A percentile compares a stretch with the other conserved stretches of the same genome.
These are phyloP conservation scores for Phycodurus eques DNA, from an alignment of 2,113 vertebrate species.

Conservation along the genomic window DNA sequence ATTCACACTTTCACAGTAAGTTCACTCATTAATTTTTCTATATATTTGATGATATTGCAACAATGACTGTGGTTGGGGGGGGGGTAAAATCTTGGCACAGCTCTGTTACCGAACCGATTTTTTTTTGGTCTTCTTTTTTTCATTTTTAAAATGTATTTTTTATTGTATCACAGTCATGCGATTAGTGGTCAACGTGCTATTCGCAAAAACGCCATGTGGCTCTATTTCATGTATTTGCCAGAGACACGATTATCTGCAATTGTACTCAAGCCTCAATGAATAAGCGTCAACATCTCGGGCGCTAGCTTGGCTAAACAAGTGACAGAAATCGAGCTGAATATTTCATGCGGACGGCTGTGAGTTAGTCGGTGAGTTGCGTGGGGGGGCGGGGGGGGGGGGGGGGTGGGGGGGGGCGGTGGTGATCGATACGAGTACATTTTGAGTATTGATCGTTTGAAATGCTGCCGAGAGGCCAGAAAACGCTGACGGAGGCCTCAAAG, in stretches of 20 bases:
- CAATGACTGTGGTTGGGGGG: too few relatives aligned
- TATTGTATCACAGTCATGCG: not conserved
- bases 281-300: not conserved
- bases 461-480: not conserved
- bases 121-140: not conserved
- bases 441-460: not conserved
- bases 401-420: too few relatives aligned
- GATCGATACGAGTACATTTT: conserved; percentile 3
- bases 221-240: not conserved
- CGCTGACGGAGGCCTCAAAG: not conserved
- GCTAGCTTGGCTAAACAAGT: not conserved
- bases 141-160: not conserved
- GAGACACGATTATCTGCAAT: not conserved
- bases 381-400: too few relatives aligned
- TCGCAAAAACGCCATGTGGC: too few relatives aligned
- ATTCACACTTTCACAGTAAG: too few relatives aligned
- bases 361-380: not conserved
- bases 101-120: too few relatives aligned
- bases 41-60: not conserved
- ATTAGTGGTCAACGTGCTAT: too few relatives aligned
- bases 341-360: not conserved
- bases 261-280: not conserved
- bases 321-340: not conserved
- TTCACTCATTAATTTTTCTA: not conserved
- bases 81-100: too few relatives aligned